phyloP scores from a whole-genome alignment of 1,140 invertebrate genomes.

The Tenebrio molitor region DNA sequence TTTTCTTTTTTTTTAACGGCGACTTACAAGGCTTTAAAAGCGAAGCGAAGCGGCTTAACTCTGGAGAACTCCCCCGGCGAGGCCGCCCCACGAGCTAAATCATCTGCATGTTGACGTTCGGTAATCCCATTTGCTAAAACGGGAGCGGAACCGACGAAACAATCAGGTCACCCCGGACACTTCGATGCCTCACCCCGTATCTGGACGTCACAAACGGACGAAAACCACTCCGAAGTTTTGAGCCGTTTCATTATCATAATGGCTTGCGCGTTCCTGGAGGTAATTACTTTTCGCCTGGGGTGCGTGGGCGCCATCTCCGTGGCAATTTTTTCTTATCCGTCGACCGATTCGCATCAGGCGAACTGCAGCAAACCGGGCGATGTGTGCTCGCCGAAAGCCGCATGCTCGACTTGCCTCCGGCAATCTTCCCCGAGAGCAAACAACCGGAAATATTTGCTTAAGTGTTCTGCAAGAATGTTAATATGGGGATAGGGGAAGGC shows the following conservation, averaged over 20 bases:
- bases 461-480: constrained; percentile 37
- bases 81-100: neutral
- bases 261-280: too few relatives aligned
- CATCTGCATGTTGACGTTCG: neutral
- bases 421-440: constrained; percentile 17
- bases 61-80: neutral
- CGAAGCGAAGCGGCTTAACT: neutral
- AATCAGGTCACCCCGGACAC: too few relatives aligned
- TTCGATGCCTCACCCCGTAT: too few relatives aligned
- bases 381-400: constrained; percentile 8
- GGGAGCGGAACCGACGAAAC: too few relatives aligned
- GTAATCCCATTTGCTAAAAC: neutral
- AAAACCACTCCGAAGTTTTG: too few relatives aligned
- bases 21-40: neutral
- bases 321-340: too few relatives aligned
- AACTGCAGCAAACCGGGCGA: too few relatives aligned
- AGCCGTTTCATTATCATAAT: too few relatives aligned
- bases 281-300: too few relatives aligned
- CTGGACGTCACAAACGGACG: too few relatives aligned
- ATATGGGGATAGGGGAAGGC: neutral
- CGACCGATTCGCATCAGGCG: too few relatives aligned
- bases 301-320: too few relatives aligned
- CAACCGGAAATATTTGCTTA: constrained; percentile 31
- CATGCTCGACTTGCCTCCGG: constrained; percentile 21
- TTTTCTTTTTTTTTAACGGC: neutral